These are phyloP conservation scores for Sebastes umbrosus DNA, from an alignment of 2,797 vertebrate genomes.

Conservation along the genomic window DNA sequence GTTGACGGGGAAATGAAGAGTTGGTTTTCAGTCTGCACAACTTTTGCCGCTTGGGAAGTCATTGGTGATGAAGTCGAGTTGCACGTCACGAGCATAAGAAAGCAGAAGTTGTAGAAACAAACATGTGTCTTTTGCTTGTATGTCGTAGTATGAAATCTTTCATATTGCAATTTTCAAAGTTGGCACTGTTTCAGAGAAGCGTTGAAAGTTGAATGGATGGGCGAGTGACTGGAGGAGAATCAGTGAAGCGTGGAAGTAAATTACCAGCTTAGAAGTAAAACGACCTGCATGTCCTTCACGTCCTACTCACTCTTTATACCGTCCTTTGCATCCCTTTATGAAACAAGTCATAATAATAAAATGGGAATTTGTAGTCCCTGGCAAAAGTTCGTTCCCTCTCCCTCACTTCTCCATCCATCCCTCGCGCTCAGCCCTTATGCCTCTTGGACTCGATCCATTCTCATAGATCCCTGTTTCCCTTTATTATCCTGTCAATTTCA, in stretches of 20 bases:
- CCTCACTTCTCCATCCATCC: background rate
- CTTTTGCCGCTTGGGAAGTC: background rate
- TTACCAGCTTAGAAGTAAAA: constrained; percentile 6
- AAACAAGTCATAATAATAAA: constrained; percentile 14
- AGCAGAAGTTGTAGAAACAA: background rate
- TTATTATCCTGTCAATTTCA: constrained; percentile 34
- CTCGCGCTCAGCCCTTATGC: background rate
- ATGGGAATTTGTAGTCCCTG: constrained; percentile 18
- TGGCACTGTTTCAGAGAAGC: background rate
- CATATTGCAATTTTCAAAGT: background rate
- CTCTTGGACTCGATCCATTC: constrained; percentile 21
- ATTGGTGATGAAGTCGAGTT: background rate
- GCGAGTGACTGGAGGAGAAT: constrained; percentile 15
- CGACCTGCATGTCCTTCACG: constrained; percentile 12
- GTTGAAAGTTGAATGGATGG: constrained; percentile 10
- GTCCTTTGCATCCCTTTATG: background rate
- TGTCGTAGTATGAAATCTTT: background rate
- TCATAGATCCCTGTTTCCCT: background rate
- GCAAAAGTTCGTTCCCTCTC: background rate
- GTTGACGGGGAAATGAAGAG: background rate
- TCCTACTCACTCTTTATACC: constrained; percentile 7
- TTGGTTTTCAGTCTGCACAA: background rate
- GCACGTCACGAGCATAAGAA: background rate
- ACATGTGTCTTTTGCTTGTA: background rate
- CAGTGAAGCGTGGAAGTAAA: constrained; percentile 20